A percentile compares a stretch with the other conserved stretches of the same genome.
These are phyloP conservation scores for Drosophila guanche DNA, from an alignment of 1,140 invertebrate species.

Conservation along the genomic window DNA sequence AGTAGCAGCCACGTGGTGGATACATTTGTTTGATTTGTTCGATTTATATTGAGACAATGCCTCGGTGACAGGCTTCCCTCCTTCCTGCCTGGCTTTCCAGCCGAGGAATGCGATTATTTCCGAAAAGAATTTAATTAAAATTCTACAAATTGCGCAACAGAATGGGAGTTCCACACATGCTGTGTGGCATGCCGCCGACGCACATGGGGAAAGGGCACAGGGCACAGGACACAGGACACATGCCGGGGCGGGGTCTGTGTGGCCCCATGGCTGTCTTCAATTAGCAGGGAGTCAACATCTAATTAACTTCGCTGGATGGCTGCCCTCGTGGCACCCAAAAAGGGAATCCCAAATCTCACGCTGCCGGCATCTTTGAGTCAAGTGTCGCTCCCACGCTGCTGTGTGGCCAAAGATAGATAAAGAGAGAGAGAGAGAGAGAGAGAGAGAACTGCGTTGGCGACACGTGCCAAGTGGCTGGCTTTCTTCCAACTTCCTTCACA, in stretches of 20 bases:
- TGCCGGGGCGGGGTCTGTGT: not conserved
- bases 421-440: not conserved
- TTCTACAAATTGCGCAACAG: slow-evolving; percentile 28
- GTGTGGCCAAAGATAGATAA: not conserved
- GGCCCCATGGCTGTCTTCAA: slow-evolving; percentile 19
- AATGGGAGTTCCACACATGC: not conserved
- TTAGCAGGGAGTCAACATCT: slow-evolving; percentile 49
- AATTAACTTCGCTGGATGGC: slow-evolving; percentile 36
- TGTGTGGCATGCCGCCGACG: slow-evolving; percentile 2
- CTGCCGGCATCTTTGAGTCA: slow-evolving; percentile 2
- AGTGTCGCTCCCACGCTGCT: not conserved
- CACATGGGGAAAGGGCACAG: slow-evolving; percentile 7
- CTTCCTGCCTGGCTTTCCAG: too few relatives aligned
- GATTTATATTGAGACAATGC: not conserved
- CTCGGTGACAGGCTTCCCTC: too few relatives aligned
- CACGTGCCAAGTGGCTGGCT: slow-evolving; percentile 35
- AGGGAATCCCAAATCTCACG: slow-evolving; percentile 20
- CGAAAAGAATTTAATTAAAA: slow-evolving; percentile 40
- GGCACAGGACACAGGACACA: not conserved
- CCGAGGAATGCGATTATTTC: slow-evolving; percentile 13
- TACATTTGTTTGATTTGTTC: not conserved
- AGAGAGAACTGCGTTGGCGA: not conserved
- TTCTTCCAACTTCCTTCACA: not conserved
- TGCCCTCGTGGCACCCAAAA: not conserved
- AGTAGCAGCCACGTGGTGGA: too few relatives aligned